Evolutionary conservation across 2,113 vertebrate genomes (phyloP).

Genomic region (Centrocercus urophasianus): DNA sequence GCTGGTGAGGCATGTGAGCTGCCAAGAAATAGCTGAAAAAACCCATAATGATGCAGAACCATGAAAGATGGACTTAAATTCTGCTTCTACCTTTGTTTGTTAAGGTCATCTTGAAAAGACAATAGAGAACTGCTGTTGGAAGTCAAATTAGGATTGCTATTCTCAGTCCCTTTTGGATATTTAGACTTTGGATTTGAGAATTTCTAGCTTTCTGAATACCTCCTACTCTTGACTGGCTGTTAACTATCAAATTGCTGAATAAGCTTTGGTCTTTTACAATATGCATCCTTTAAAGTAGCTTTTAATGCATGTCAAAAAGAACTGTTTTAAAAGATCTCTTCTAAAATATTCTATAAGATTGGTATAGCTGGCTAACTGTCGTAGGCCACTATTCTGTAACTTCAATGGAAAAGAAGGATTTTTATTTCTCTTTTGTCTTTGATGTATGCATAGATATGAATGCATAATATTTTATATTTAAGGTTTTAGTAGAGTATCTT

Average conservation of each 20-base stretch:
- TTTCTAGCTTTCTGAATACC: not conserved
- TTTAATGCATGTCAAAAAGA: not conserved
- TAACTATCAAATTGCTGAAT: not conserved
- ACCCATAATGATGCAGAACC: not conserved
- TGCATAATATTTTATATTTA: not conserved
- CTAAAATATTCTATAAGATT: not conserved
- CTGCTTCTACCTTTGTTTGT: not conserved
- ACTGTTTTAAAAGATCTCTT: not conserved
- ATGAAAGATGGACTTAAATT: not conserved
- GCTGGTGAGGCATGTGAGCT: not conserved
- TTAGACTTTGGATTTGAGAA: not conserved
- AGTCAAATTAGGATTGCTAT: not conserved
- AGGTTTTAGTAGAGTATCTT: not conserved
- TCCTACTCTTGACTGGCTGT: not conserved
- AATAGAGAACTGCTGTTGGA: not conserved
- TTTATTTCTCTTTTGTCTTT: not conserved
- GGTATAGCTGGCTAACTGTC: not conserved
- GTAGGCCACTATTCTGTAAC: not conserved
- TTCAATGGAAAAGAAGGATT: not conserved
- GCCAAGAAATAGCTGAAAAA: not conserved
- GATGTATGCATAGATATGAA: not conserved
- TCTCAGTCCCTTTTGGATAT: not conserved
- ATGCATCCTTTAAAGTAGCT: not conserved
- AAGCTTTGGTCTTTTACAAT: not conserved
- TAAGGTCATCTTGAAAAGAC: not conserved